Evolutionary conservation across 2,797 vertebrate species (phyloP).

Genomic region (Notolepis coatsorum): DNA sequence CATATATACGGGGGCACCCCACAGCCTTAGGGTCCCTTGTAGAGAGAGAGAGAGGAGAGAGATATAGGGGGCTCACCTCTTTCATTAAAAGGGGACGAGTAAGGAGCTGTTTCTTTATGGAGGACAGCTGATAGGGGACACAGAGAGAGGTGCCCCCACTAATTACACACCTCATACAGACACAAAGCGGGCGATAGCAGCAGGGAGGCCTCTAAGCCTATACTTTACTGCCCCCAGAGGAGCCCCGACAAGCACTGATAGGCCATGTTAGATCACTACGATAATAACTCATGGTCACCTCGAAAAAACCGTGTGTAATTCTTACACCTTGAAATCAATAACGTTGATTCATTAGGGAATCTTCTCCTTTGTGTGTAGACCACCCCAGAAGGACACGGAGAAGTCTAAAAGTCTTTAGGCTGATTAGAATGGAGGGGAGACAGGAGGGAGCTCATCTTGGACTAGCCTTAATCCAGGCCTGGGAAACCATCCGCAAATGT

Average conservation of each 20-base stretch:
- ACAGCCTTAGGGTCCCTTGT: conserved; percentile 34
- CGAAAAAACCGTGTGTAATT: no score
- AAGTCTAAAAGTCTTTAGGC: no score
- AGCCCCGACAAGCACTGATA: conserved; percentile 56
- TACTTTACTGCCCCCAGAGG: conserved; percentile 62
- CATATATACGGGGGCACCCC: conserved; percentile 67
- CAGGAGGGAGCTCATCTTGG: neutral
- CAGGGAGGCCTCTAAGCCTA: conserved; percentile 44
- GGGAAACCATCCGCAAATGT: conserved; percentile 45
- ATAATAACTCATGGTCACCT: neutral
- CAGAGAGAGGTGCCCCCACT: conserved; percentile 60
- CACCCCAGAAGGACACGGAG: neutral
- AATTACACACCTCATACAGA: conserved; percentile 64
- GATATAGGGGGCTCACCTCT: conserved; percentile 52
- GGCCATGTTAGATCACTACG: conserved; percentile 31
- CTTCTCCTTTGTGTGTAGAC: neutral
- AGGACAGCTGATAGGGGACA: conserved; percentile 53
- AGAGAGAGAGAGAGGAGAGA: conserved; percentile 4
- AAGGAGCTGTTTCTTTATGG: conserved; percentile 54
- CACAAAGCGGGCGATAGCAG: conserved; percentile 48
- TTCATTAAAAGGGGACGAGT: conserved; percentile 57
- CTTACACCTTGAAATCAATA: no score
- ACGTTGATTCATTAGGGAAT: no score
- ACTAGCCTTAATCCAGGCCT: neutral
- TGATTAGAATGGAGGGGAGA: no score